phyloP scores from a whole-genome alignment of 2,888 invertebrate genomes.

The Trimorus sp. region DNA sequence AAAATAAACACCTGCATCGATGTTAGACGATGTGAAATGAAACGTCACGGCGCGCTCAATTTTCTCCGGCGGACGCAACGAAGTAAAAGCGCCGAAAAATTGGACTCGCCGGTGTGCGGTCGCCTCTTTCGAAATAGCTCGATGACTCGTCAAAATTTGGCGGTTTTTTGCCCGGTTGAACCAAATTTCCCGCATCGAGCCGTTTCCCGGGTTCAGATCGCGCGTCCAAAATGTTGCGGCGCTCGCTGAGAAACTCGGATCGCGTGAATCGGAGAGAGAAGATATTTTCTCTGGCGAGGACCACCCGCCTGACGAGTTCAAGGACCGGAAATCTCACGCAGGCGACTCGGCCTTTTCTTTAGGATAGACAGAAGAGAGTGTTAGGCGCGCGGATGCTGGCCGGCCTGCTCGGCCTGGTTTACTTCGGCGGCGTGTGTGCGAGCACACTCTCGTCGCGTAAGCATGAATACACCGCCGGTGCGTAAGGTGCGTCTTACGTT shows the following conservation, averaged over 20 bases:
- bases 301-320: constrained; percentile 66
- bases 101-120: too few relatives aligned
- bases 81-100: too few relatives aligned
- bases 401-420: constrained; percentile 78
- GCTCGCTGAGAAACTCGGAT: constrained; percentile 36
- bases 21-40: too few relatives aligned
- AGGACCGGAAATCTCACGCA: constrained; percentile 66
- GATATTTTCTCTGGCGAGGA: constrained; percentile 63
- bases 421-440: constrained; percentile 70
- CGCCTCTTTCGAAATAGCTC: constrained; percentile 7
- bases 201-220: constrained; percentile 6
- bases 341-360: constrained; percentile 71
- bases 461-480: constrained; percentile 68
- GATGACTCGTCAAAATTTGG: constrained; percentile 6
- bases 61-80: too few relatives aligned
- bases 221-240: constrained; percentile 32
- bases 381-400: constrained; percentile 79
- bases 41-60: too few relatives aligned
- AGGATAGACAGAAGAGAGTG: constrained; percentile 78
- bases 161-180: not conserved
- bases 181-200: too few relatives aligned
- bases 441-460: constrained; percentile 61
- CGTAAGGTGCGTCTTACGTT: constrained; percentile 74
- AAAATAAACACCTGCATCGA: too few relatives aligned
- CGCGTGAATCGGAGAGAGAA: constrained; percentile 48